A percentile compares a stretch with the other conserved stretches of the same genome.
phyloP scores from a whole-genome alignment of 2,797 vertebrate genomes.

The Myioborus miniatus region DNA sequence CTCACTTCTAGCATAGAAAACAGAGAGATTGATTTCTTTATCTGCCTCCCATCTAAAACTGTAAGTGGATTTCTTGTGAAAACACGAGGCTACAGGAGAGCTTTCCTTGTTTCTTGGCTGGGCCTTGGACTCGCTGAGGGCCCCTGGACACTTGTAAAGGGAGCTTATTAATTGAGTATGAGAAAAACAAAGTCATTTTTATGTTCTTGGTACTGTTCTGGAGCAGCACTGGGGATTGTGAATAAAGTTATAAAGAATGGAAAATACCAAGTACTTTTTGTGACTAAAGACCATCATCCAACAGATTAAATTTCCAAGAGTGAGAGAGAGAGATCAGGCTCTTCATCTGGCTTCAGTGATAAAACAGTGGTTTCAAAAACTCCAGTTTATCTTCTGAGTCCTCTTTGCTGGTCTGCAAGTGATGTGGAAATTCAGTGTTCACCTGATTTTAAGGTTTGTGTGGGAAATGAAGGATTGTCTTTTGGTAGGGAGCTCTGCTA shows the following conservation, averaged over 20 bases:
- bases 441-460: not conserved
- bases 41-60: not conserved
- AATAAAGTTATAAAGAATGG: not conserved
- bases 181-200: not conserved
- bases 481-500: not conserved
- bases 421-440: not conserved
- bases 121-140: not conserved
- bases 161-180: not conserved
- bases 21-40: not conserved
- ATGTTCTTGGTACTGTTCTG: not conserved
- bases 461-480: not conserved
- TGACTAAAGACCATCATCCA: not conserved
- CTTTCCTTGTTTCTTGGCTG: not conserved
- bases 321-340: not conserved
- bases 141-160: not conserved
- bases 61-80: not conserved
- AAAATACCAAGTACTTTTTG: not conserved
- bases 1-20: not conserved
- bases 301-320: not conserved
- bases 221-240: not conserved
- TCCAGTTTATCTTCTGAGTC: not conserved
- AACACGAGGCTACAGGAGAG: not conserved
- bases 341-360: not conserved
- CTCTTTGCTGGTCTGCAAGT: not conserved
- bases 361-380: not conserved